phyloP scores from a whole-genome alignment of 2,797 vertebrate species.

The Graptemys geographica region DNA sequence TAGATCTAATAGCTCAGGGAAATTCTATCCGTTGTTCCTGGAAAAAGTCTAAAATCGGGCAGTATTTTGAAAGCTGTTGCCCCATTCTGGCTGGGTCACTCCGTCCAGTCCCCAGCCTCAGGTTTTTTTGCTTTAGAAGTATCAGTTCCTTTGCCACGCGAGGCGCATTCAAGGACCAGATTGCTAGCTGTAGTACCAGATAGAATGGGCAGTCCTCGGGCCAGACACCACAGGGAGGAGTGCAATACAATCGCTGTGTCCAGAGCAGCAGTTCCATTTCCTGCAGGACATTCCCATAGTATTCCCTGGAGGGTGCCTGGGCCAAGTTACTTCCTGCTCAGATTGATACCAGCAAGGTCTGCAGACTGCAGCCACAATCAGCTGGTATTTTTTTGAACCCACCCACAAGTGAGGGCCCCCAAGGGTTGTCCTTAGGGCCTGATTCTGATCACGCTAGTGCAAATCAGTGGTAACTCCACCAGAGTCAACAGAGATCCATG shows the following conservation, averaged over 20 bases:
- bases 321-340: background rate
- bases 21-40: background rate
- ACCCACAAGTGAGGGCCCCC: background rate
- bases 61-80: background rate
- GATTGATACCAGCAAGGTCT: background rate
- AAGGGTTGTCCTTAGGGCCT: background rate
- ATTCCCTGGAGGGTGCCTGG: background rate
- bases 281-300: background rate
- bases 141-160: background rate
- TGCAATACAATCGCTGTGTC: background rate
- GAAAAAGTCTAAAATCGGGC: background rate
- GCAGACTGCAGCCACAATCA: background rate
- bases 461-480: background rate
- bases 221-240: background rate
- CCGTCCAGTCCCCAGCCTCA: background rate
- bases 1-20: background rate
- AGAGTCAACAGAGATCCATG: background rate
- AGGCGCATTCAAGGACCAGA: background rate
- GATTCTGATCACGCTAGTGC: background rate
- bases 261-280: background rate
- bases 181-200: background rate
- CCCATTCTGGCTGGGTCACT: background rate
- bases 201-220: background rate
- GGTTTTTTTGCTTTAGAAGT: background rate
- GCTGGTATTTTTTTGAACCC: background rate